These are phyloP conservation scores for Phyllostomus hastatus DNA, from an alignment of 2,113 vertebrate species.

Conservation along the genomic window DNA sequence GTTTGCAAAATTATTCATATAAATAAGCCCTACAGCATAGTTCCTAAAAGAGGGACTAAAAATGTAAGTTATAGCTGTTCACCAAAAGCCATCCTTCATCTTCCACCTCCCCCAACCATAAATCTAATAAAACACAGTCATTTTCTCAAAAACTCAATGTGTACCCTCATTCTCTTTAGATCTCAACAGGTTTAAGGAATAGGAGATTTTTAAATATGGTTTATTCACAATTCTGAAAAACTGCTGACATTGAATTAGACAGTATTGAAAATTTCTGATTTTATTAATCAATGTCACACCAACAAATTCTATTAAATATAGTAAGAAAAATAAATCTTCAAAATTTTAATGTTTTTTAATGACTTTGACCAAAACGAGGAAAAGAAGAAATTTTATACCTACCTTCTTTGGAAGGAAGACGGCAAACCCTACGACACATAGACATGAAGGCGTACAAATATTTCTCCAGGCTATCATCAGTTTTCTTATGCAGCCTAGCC, in stretches of 20 bases:
- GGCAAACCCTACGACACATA: slow-evolving; percentile 97
- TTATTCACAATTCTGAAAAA: slow-evolving; percentile 24
- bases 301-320: background rate
- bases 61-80: slow-evolving; percentile 1
- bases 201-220: background rate
- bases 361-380: background rate
- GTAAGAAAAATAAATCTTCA: background rate
- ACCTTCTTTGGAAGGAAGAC: slow-evolving; percentile 95
- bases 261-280: background rate
- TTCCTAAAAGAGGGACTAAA: background rate
- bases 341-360: background rate
- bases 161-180: background rate
- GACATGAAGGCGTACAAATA: slow-evolving; percentile 96
- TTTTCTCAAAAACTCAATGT: background rate
- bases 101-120: background rate
- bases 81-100: background rate
- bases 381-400: background rate
- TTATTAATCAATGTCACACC: background rate
- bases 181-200: background rate
- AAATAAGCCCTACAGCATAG: background rate
- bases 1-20: background rate
- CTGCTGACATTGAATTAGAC: background rate
- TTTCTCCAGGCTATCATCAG: slow-evolving; percentile 96
- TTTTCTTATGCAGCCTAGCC: slow-evolving; percentile 98
- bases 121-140: background rate